A percentile compares a stretch with the other conserved stretches of the same genome.
These are phyloP conservation scores for Axis porcinus DNA, from an alignment of 2,113 vertebrate species.

Conservation along the genomic window DNA sequence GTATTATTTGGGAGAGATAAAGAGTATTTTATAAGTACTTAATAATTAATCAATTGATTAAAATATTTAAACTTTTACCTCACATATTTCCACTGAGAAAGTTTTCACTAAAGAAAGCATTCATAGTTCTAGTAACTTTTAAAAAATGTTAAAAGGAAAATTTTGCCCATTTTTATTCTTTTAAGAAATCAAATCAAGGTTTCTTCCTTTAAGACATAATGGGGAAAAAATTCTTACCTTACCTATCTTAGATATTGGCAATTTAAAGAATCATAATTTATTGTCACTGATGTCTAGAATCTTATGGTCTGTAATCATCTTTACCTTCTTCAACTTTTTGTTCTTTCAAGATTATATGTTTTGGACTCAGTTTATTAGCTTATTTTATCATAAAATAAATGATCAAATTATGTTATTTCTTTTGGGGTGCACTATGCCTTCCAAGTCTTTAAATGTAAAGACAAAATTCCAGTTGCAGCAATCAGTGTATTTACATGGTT, in stretches of 20 bases:
- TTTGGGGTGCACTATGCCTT: background rate
- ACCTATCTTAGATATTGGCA: background rate
- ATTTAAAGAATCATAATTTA: background rate
- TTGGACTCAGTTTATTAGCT: background rate
- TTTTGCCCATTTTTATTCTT: background rate
- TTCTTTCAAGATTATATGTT: background rate
- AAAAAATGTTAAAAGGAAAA: background rate
- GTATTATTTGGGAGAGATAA: background rate
- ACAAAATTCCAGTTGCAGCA: background rate
- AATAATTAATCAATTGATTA: background rate
- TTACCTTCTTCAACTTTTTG: background rate
- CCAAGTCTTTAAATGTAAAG: background rate
- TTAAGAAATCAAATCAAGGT: background rate
- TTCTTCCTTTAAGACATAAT: background rate
- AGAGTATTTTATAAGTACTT: background rate
- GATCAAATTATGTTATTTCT: background rate
- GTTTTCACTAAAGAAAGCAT: background rate
- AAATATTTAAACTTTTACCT: background rate
- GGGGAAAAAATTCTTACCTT: background rate
- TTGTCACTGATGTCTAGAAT: background rate
- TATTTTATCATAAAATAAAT: background rate
- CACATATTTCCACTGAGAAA: background rate
- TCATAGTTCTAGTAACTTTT: background rate
- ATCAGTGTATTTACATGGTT: slow-evolving; percentile 49
- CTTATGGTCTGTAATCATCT: background rate